Evolutionary conservation across 1,140 invertebrate species (phyloP).

Genomic region (Aricia agestis): DNA sequence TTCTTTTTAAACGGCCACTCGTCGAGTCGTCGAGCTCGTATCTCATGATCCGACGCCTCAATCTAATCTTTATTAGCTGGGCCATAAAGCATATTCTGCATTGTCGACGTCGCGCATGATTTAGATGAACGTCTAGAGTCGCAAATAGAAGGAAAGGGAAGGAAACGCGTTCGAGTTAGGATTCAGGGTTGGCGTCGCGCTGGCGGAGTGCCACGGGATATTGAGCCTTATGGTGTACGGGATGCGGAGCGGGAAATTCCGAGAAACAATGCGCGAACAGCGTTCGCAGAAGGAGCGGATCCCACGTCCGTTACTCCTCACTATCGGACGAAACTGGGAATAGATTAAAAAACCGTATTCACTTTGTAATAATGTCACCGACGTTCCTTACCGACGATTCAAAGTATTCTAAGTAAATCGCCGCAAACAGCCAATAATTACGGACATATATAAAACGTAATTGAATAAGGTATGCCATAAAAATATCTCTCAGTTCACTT

Average conservation of each 20-base stretch:
- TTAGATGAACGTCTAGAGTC: conserved; percentile 39
- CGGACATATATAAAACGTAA: conserved; percentile 19
- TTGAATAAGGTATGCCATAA: conserved; percentile 3
- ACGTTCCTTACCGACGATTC: conserved; percentile 29
- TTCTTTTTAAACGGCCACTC: conserved; percentile 37
- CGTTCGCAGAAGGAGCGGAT: conserved; percentile 63
- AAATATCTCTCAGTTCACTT: neutral
- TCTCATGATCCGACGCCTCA: conserved; percentile 32
- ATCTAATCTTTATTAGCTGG: conserved; percentile 42
- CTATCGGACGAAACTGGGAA: conserved; percentile 55
- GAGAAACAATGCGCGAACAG: conserved; percentile 63
- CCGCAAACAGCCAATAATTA: conserved; percentile 45
- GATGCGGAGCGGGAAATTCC: conserved; percentile 58
- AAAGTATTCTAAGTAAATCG: conserved; percentile 48
- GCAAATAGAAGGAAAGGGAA: conserved; percentile 47
- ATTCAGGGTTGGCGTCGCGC: conserved; percentile 57
- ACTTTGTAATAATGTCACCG: conserved; percentile 62
- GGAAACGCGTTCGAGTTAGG: conserved; percentile 52
- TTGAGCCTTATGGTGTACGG: conserved; percentile 46
- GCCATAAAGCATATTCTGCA: conserved; percentile 56
- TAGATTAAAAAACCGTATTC: conserved; percentile 60
- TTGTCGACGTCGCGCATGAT: conserved; percentile 28
- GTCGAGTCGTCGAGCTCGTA: conserved; percentile 51
- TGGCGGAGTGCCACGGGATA: conserved; percentile 44
- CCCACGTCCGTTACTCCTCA: conserved; percentile 55